phyloP scores from a whole-genome alignment of 2,888 invertebrate species.

The Exocentrus adspersus region DNA sequence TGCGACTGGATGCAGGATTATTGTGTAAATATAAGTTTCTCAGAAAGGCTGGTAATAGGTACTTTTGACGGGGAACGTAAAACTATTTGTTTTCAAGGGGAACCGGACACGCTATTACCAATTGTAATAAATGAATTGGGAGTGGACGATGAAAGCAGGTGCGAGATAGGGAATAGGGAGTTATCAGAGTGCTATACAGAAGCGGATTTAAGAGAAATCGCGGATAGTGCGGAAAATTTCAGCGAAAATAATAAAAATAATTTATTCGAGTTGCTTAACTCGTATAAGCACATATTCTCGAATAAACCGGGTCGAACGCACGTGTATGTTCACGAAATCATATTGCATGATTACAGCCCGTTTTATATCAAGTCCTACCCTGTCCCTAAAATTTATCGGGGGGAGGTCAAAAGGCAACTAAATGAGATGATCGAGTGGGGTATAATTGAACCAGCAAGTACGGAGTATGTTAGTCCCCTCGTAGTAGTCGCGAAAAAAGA shows the following conservation, averaged over 20 bases:
- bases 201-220: not conserved
- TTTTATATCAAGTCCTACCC: slow-evolving; percentile 27
- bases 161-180: no score
- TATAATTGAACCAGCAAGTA: slow-evolving; percentile 14
- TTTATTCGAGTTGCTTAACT: not conserved
- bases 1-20: slow-evolving; percentile 15
- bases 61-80: not conserved
- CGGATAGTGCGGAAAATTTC: not conserved
- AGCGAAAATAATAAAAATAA: not conserved
- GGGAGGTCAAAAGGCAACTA: slow-evolving; percentile 19
- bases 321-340: slow-evolving; percentile 12
- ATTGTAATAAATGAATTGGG: not conserved
- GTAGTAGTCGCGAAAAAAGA: slow-evolving; percentile 35
- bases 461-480: slow-evolving; percentile 31
- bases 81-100: not conserved
- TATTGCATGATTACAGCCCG: slow-evolving; percentile 22
- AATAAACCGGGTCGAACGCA: slow-evolving; percentile 14
- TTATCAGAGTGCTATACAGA: not conserved
- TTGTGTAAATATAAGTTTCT: not conserved
- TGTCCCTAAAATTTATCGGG: slow-evolving; percentile 12
- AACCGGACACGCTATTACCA: not conserved
- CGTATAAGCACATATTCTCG: slow-evolving; percentile 12
- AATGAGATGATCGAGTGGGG: slow-evolving; percentile 29
- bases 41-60: not conserved
- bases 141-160: not conserved